phyloP scores from a whole-genome alignment of 2,113 vertebrate species.

The Corythaixoides concolor region DNA sequence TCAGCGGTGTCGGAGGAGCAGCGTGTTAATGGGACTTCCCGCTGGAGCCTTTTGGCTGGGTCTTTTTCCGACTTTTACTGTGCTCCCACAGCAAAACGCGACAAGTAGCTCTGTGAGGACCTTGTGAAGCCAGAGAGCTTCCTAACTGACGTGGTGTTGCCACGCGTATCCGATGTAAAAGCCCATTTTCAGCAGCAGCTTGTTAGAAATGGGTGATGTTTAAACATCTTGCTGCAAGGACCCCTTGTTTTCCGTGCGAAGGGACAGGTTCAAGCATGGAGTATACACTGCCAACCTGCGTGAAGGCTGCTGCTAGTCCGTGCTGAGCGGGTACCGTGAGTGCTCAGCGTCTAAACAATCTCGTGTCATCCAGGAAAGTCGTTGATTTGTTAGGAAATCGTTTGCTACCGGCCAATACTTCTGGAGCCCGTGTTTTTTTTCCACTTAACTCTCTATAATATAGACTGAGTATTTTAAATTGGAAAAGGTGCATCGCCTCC shows the following conservation, averaged over 20 bases:
- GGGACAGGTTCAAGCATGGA: neutral
- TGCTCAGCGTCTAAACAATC: neutral
- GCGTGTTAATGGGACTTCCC: neutral
- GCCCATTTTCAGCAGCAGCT: neutral
- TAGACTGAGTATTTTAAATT: rapidly evolving
- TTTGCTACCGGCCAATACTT: neutral
- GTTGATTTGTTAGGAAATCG: neutral
- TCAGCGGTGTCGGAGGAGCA: neutral
- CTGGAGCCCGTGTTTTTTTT: neutral
- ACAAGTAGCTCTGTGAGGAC: slow-evolving; percentile 86
- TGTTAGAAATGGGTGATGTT: neutral
- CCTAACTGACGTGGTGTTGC: no score
- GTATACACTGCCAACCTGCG: rapidly evolving
- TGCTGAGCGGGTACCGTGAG: neutral
- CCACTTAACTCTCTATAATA: rapidly evolving
- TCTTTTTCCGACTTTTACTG: neutral
- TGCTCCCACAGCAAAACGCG: slow-evolving; percentile 31
- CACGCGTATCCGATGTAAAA: neutral
- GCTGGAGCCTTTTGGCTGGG: neutral
- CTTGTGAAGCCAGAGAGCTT: slow-evolving; percentile 73
- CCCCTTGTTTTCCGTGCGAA: neutral
- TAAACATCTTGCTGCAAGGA: neutral
- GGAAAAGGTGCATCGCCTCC: no score
- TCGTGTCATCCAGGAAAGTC: neutral
- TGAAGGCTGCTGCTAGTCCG: neutral